Evolutionary conservation across 2,888 invertebrate species (phyloP), one percentile per base, ranked within the genome.

Genomic region (Melanophora roralis): DNA sequence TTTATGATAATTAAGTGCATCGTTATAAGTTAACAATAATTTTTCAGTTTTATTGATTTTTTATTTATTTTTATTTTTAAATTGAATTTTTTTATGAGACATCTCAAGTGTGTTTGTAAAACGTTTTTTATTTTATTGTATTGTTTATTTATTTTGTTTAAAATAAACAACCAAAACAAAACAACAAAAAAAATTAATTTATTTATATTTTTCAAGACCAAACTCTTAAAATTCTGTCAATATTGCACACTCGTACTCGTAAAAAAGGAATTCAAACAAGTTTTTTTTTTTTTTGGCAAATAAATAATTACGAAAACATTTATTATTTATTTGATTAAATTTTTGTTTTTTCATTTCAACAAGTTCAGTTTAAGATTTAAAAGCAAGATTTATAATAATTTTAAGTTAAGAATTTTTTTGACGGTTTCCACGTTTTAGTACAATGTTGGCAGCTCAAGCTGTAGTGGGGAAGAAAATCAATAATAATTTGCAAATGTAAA

Each of bases 1-100:
- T 40, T 74, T 59, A 67, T 36, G 74, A 74, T 34, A 59, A 59
- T 74, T 67, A 74, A 67, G 65, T 67, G 67, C 59, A 43, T 67
- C 16, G 51, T 59, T 67, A 59, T 59, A 4, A n/a, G 27, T 74
- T 12, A 74, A 51, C 34, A 59, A 67, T 67, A 43, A 23, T 21
- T 51, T 59, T 16, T 1, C 7, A 51, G 11, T 59, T 74, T 67
- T 38, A 59, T 40, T 32, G 12, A 47, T 21, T 36, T 16, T 62
- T 65, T 23, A 60, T 43, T 65, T 23, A 23, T 40, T 40, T 59
- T 74, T 65, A 53, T 40, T 59, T 74, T 65, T 59, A 40, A 57
- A 5, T 67, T 43, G 12, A 32, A 19, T 49, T 51, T 74, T 51
- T 74, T 67, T 74, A 27, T 51, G 59, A 23, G 76, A 71, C 76